These are phyloP conservation scores for Lasioglossum villosulum DNA, from an alignment of 2,888 invertebrate species.

Conservation along the genomic window DNA sequence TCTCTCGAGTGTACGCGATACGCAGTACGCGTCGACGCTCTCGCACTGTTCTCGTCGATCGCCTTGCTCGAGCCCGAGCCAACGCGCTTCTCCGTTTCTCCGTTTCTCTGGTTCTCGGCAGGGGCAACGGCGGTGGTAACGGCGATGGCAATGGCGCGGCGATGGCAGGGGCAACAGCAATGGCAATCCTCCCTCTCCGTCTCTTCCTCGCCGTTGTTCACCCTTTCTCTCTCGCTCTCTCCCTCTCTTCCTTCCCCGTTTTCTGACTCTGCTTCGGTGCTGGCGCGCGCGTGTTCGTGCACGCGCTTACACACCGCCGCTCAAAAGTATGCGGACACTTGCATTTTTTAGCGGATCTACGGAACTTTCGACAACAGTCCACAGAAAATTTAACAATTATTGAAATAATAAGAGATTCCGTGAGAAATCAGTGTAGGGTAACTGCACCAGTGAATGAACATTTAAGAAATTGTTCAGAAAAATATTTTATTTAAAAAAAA, in stretches of 20 bases:
- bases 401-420: too few species aligned
- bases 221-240: not conserved
- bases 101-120: not conserved
- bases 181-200: not conserved
- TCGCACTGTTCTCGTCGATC: constrained; percentile 60
- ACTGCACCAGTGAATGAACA: too few species aligned
- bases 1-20: not conserved
- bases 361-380: not conserved
- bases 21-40: constrained; percentile 60
- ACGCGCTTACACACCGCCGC: constrained; percentile 6
- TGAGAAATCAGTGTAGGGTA: too few species aligned
- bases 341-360: not conserved
- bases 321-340: not conserved
- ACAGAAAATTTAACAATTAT: not conserved
- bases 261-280: not conserved
- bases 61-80: constrained; percentile 54
- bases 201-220: not conserved
- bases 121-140: not conserved
- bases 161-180: constrained; percentile 3
- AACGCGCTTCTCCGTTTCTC: constrained; percentile 40
- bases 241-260: constrained; percentile 28
- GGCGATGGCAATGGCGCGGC: not conserved
- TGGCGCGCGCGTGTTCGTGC: constrained; percentile 2
- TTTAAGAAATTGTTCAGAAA: too few species aligned
- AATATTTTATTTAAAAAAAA: too few species aligned